Conservation (phyloP, 2,888 invertebrate species). For the Pecten maximus region DNA sequence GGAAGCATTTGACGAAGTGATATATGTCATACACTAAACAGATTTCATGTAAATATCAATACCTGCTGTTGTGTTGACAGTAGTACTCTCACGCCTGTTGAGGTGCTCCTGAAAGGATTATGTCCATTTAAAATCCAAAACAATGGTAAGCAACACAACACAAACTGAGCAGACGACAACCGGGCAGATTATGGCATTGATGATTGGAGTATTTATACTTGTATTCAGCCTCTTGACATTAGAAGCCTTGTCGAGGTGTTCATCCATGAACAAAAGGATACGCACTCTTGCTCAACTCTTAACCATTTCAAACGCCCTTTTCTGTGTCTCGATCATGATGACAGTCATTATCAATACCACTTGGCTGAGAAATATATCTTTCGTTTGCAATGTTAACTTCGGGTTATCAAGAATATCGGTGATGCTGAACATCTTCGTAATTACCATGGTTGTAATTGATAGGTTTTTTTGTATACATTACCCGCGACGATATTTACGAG, state of each 20-base stretch:
- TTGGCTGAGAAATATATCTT: neutral
- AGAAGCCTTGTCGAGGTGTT: neutral
- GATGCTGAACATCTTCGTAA: neutral
- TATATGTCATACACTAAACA: too few relatives aligned
- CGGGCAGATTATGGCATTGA: neutral
- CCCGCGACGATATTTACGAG: neutral
- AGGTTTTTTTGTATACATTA: neutral
- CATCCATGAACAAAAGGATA: neutral
- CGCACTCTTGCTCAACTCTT: neutral
- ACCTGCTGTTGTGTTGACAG: too few relatives aligned
- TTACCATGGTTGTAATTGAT: neutral
- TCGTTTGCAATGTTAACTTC: neutral
- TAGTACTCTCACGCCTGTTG: too few relatives aligned
- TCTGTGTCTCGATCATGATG: neutral
- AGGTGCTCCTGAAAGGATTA: too few relatives aligned
- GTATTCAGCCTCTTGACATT: neutral
- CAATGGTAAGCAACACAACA: too few relatives aligned
- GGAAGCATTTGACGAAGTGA: too few relatives aligned
- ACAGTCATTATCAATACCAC: neutral
- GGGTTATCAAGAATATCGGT: neutral
- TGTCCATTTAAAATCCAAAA: too few relatives aligned
- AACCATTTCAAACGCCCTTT: neutral
- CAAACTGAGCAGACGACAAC: neutral
- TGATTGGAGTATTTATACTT: neutral
- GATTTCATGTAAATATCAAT: too few relatives aligned